A percentile compares a stretch with the other conserved stretches of the same genome.
These are phyloP conservation scores for Campopleginae sp. DNA, from an alignment of 2,888 invertebrate genomes.

Conservation along the genomic window DNA sequence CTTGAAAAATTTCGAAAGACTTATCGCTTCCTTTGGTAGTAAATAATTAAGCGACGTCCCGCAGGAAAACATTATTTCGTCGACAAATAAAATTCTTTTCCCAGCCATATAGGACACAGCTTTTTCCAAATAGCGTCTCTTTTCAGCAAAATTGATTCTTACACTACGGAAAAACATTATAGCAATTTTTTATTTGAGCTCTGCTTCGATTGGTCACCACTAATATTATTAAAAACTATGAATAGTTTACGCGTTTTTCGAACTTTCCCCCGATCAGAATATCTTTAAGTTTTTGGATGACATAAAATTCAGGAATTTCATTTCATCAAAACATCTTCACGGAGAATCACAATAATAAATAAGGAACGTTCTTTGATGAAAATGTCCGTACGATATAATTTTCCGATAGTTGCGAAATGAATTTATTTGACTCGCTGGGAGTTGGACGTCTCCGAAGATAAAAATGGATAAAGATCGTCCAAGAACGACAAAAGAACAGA, in stretches of 20 bases:
- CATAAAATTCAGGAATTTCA: neutral
- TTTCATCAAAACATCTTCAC: neutral
- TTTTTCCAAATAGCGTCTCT: neutral
- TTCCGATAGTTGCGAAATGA: constrained; percentile 1
- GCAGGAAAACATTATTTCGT: neutral
- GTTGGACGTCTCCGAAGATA: constrained; percentile 7
- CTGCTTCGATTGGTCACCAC: no score
- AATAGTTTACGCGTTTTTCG: neutral
- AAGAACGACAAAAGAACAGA: constrained; percentile 30
- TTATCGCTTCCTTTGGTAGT: neutral
- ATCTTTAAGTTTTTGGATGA: neutral
- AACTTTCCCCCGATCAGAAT: neutral
- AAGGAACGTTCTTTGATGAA: neutral
- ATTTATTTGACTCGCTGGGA: constrained; percentile 8
- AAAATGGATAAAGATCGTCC: constrained; percentile 15
- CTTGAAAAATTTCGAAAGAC: neutral
- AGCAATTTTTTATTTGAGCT: no score
- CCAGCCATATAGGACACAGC: neutral
- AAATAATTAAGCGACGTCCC: neutral
- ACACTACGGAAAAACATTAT: no score
- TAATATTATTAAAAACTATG: no score
- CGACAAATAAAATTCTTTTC: neutral
- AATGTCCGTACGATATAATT: constrained; percentile 12
- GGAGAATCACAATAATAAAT: neutral
- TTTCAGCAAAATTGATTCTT: neutral